phyloP scores from a whole-genome alignment of 2,797 vertebrate genomes.

The Lutjanus campechanus region DNA sequence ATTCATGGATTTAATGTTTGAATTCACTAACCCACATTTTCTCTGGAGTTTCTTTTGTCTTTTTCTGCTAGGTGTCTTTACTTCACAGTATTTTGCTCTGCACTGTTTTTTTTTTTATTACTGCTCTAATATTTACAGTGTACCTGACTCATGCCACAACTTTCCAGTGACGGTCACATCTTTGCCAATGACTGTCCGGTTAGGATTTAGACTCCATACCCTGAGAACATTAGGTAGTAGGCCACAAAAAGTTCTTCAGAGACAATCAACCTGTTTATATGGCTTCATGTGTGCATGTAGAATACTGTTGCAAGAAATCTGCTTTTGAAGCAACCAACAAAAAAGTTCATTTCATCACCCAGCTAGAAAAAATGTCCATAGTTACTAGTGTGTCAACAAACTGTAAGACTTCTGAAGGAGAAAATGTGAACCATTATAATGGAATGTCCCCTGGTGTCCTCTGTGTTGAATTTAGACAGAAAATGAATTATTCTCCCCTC shows the following conservation, averaged over 20 bases:
- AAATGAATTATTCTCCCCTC: neutral
- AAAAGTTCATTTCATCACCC: neutral
- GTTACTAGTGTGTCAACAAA: neutral
- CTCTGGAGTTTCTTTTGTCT: neutral
- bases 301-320: neutral
- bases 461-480: neutral
- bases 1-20: neutral
- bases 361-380: neutral
- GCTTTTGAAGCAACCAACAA: neutral
- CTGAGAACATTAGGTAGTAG: neutral
- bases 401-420: neutral
- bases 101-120: neutral
- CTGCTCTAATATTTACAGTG: neutral
- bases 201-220: neutral
- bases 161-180: neutral
- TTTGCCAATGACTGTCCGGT: neutral
- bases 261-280: conserved; percentile 19
- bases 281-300: neutral
- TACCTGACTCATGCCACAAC: neutral
- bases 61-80: neutral
- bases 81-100: neutral
- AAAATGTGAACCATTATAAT: neutral
- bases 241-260: neutral
- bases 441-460: neutral
- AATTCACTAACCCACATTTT: neutral